Conservation (phyloP, 2,797 vertebrate species). For the Naso thynnoides region DNA sequence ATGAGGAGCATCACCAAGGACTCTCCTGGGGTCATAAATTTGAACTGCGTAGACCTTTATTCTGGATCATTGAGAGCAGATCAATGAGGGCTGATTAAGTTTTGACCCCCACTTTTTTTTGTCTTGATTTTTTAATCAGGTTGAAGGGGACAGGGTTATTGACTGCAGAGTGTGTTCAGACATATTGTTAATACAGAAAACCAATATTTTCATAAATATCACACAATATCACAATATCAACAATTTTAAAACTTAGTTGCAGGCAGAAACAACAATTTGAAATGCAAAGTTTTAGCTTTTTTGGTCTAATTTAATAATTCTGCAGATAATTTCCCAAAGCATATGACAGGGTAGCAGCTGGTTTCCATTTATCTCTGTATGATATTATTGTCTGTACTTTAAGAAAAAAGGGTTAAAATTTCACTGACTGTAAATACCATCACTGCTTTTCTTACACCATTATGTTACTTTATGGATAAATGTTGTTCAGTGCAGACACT, state of each 20-base stretch:
- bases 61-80: constrained; percentile 57
- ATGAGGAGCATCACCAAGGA: constrained; percentile 49
- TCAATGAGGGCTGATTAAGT: constrained; percentile 67
- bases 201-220: neutral
- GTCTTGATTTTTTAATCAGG: constrained; percentile 26
- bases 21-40: constrained; percentile 55
- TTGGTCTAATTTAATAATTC: neutral
- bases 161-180: neutral
- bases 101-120: constrained; percentile 31
- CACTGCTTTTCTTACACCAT: neutral
- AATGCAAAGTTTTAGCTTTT: neutral
- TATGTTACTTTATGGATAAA: neutral
- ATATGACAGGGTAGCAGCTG: neutral
- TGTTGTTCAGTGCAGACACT: neutral
- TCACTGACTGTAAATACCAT: neutral
- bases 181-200: neutral
- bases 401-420: neutral
- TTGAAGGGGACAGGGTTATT: neutral
- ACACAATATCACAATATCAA: neutral
- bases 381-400: neutral
- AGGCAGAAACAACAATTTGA: neutral
- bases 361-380: neutral
- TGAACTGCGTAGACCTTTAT: constrained; percentile 54
- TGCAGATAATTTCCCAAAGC: neutral
- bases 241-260: neutral